Evolutionary conservation across 64 coral and sea anemone genomes (phyloP), one percentile per base, ranked within the genome.

Genomic region (Montipora efflorescens): DNA sequence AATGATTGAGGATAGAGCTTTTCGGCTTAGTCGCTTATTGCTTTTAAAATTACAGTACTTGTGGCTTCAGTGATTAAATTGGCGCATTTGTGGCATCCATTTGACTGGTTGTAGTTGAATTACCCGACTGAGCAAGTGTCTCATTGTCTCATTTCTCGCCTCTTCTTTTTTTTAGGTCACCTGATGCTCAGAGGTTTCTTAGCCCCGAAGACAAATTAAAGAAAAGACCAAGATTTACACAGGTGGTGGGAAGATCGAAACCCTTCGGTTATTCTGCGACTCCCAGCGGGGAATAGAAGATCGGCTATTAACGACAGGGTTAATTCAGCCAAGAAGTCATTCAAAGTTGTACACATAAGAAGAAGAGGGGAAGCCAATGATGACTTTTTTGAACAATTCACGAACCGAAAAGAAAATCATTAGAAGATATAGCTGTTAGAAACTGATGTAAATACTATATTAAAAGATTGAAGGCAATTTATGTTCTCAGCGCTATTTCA

Each of bases 131-230:
- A 25, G n/a, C 22, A 15, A 25, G 3, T 57, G 18, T 3, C 6
- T 15, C 4, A 14, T 23, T 21, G 59, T 87, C 46, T 20, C 2
- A 2, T 73, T 73, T 7, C 67, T 86, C 44, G 36, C 36, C 36
- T 36, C 1, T 20, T 1, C 1, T 73, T 73, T 15, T 52, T 2
- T 12, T 73, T 14, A 97, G 95, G 58, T 89, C 95, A 15, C 95
- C 95, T 2, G 87, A 77, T 87, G 88, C 95, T 70, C 87, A 87
- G 71, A 94, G 59, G 81, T 94, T 94, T 50, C 77, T 91, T 28
- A 90, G 92, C 3, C 91, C 95, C 83, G 87, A 97, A 83, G 95
- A 97, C 25, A 97, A 97, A 64, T 69, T 97, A 7, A 97, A 91
- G 87, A 93, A 97, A 57, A 90, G 95, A 13, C 95, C 95, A 47